phyloP scores from a whole-genome alignment of 1,140 invertebrate species.

The Sycobia sp. region DNA sequence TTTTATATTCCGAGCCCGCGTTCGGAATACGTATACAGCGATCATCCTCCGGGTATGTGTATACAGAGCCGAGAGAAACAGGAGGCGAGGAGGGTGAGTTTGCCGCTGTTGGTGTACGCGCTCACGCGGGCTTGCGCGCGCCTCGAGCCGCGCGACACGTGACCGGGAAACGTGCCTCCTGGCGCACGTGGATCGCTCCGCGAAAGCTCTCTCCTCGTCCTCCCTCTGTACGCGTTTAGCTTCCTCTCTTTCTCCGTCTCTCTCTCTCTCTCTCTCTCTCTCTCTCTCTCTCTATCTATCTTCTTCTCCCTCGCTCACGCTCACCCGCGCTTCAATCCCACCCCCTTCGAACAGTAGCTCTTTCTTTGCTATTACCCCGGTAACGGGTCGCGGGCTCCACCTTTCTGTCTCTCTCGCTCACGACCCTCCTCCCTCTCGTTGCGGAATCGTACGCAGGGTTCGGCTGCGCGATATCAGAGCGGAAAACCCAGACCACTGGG shows the following conservation, averaged over 20 bases:
- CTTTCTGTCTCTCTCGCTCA: background rate
- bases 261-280: background rate
- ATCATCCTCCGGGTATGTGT: too few relatives aligned
- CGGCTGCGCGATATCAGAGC: too few relatives aligned
- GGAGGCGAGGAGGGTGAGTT: conserved; percentile 8
- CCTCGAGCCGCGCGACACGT: conserved; percentile 42
- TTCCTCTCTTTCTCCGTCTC: conserved; percentile 11
- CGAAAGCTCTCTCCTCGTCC: conserved; percentile 16
- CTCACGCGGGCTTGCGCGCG: background rate
- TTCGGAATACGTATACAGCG: too few relatives aligned
- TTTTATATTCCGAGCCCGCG: background rate
- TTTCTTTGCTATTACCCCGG: background rate
- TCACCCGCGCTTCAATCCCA: background rate
- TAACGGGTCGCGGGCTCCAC: conserved; percentile 3
- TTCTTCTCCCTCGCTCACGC: too few relatives aligned
- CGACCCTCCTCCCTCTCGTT: background rate
- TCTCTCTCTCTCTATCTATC: too few relatives aligned
- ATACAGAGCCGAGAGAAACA: background rate
- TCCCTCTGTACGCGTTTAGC: too few relatives aligned
- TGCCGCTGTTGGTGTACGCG: too few relatives aligned
- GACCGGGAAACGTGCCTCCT: conserved; percentile 52
- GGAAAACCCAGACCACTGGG: conserved; percentile 9
- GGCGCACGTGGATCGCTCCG: conserved; percentile 49
- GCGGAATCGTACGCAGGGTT: too few relatives aligned
- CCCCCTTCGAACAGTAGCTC: too few relatives aligned